phyloP scores from a whole-genome alignment of 2,888 invertebrate species.

The Latrodectus hesperus region DNA sequence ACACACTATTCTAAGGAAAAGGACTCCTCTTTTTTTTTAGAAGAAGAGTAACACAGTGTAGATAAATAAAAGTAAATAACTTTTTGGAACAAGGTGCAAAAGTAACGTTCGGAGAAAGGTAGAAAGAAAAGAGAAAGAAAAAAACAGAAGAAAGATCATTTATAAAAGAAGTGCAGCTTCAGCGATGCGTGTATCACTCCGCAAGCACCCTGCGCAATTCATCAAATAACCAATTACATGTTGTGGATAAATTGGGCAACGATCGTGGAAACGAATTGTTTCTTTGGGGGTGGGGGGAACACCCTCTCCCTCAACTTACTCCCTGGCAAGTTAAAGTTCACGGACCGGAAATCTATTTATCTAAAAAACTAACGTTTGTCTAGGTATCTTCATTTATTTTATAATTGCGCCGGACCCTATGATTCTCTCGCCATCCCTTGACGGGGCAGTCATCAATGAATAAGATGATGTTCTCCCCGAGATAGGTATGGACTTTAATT shows the following conservation, averaged over 20 bases:
- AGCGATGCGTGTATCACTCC: conserved; percentile 49
- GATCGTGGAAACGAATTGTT: conserved; percentile 61
- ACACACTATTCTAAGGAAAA: too few relatives aligned
- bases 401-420: conserved; percentile 51
- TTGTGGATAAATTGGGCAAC: conserved; percentile 66
- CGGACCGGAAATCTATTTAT: conserved; percentile 67
- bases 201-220: conserved; percentile 58
- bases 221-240: conserved; percentile 68
- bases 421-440: neutral
- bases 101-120: conserved; percentile 33
- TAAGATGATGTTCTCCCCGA: too few relatives aligned
- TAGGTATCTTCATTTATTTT: conserved; percentile 43
- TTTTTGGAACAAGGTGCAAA: conserved; percentile 39
- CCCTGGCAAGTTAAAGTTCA: conserved; percentile 56
- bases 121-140: conserved; percentile 10
- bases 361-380: conserved; percentile 58
- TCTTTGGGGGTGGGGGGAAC: conserved; percentile 16
- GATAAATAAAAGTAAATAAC: conserved; percentile 55
- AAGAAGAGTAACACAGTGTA: neutral
- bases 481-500: too few relatives aligned
- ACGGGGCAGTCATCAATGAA: too few relatives aligned
- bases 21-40: too few relatives aligned
- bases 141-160: conserved; percentile 51
- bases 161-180: conserved; percentile 60
- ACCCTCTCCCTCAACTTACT: conserved; percentile 1